Base-by-base conservation (phyloP, 2,797 vertebrate genomes). In the Lycodopsis pacificus region DNA sequence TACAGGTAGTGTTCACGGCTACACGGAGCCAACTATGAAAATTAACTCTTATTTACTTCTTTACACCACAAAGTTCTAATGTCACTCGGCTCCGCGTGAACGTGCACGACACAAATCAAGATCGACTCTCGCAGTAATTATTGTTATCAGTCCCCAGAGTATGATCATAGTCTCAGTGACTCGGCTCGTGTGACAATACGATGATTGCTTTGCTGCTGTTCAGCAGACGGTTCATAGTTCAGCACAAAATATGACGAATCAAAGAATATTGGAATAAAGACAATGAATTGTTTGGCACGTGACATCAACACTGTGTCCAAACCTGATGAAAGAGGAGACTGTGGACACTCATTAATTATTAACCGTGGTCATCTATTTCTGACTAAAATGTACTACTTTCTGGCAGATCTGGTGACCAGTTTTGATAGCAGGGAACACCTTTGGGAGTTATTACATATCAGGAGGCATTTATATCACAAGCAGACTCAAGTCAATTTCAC, bases 81-180 rank as follows among this genome's bases (percentile, higher is more conserved):
- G 76, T 83, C 32, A 42, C 22, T 73, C 2, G 0, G 71, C 58
- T 76, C 42, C 25, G 74, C 51, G 9, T 20, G 46, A 15, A 22
- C 49, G 69, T 66, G 58, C 49, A 12, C 59, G 14, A 22, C 68
- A 65, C 32, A 34, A 46, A 79, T 72, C 78, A 62, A 7, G 62
- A 78, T 58, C 70, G 25, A 51, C 59, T 78, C 53, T 61, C 64
- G 7, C 61, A 46, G 57, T 89, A 89, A 90, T 91, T 89, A 86
- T 78, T 77, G 85, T 89, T 91, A 89, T 89, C 72, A 25, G 34
- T 69, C 59, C 58, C 65, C 77, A 73, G 58, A 48, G 57, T 53
- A 38, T 25, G 74, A 83, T 81, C 74, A 65, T n/a, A 73, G 85
- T 38, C 46, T 57, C 30, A 30, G 17, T 88, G 86, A 88, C 82